phyloP scores from a whole-genome alignment of 2,113 vertebrate species.

The Suricata suricatta region DNA sequence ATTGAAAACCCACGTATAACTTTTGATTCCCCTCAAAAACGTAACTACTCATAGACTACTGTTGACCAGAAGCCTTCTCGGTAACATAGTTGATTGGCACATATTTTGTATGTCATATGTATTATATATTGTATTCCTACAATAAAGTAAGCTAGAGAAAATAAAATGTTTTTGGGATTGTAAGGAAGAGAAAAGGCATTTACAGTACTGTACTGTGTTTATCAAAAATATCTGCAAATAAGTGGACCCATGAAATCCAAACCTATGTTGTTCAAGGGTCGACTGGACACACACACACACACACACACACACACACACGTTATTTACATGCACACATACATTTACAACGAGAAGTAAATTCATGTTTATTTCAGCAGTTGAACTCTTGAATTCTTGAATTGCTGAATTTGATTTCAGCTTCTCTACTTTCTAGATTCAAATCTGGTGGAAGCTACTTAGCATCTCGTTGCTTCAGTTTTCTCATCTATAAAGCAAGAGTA shows the following conservation, averaged over 20 bases:
- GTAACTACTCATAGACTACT: not conserved
- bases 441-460: not conserved
- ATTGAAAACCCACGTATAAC: not conserved
- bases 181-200: not conserved
- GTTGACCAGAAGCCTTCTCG: not conserved
- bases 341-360: not conserved
- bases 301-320: not conserved
- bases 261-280: not conserved
- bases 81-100: not conserved
- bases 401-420: not conserved
- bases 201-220: not conserved
- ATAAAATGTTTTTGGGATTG: not conserved
- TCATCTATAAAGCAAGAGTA: not conserved
- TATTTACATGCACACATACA: not conserved
- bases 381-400: not conserved
- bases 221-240: not conserved
- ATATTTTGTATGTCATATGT: not conserved
- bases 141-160: not conserved
- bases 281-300: not conserved
- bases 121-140: not conserved
- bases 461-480: not conserved
- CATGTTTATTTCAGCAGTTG: not conserved
- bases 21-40: not conserved
- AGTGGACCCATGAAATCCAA: not conserved
- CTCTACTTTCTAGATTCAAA: not conserved